phyloP scores from a whole-genome alignment of 2,113 vertebrate species.

The Callochromis pleurospilus region DNA sequence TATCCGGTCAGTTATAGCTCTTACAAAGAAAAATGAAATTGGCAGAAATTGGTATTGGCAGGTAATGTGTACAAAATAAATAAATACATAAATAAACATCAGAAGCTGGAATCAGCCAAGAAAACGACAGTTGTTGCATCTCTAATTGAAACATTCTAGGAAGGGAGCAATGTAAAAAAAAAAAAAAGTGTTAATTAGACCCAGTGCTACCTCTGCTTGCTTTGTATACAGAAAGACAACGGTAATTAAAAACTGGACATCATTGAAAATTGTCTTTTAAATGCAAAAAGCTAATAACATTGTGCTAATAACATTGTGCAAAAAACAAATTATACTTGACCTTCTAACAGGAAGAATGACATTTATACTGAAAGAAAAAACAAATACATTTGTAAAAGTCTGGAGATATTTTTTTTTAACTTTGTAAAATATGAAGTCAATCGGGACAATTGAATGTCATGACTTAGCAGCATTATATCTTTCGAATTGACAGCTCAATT shows the following conservation, averaged over 20 bases:
- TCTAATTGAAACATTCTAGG: neutral
- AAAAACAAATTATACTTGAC: neutral
- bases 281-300: neutral
- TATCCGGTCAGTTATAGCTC: neutral
- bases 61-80: neutral
- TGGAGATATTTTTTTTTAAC: neutral
- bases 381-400: neutral
- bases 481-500: neutral
- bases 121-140: neutral
- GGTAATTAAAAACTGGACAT: neutral
- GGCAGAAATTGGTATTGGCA: neutral
- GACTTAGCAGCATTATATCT: neutral
- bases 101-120: neutral
- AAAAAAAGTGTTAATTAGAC: neutral
- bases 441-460: neutral
- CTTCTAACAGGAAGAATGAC: neutral
- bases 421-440: neutral
- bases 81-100: fast-evolving
- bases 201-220: neutral
- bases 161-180: neutral
- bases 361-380: neutral
- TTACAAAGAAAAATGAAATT: neutral
- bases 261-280: neutral
- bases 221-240: neutral
- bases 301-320: neutral